Conservation (phyloP, 2,888 invertebrate genomes). For the Cybosia mesomella region DNA sequence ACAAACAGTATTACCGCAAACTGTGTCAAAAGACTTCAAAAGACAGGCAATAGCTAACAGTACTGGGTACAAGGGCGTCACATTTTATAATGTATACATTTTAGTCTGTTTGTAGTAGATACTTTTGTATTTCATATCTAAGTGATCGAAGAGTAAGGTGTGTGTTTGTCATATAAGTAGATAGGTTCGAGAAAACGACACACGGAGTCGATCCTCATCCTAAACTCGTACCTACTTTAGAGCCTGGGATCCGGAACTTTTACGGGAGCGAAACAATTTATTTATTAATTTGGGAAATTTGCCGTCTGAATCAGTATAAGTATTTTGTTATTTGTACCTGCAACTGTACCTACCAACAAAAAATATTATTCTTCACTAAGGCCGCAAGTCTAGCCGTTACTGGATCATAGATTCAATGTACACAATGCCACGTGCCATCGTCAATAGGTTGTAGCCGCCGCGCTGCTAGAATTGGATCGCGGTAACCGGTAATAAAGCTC, state of each 20-base stretch:
- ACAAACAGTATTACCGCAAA: constrained; percentile 48
- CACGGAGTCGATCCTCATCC: no score
- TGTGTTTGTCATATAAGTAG: background rate
- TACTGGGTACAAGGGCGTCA: background rate
- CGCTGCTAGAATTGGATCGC: background rate
- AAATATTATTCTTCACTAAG: background rate
- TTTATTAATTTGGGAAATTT: no score
- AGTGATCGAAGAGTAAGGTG: background rate
- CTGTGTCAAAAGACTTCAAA: constrained; percentile 41
- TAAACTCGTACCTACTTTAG: no score
- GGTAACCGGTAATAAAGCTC: background rate
- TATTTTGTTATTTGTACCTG: no score
- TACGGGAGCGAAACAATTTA: no score
- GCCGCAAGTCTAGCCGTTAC: background rate
- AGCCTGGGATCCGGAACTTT: no score
- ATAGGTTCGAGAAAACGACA: no score
- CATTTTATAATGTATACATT: background rate
- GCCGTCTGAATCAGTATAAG: no score
- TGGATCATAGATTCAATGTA: background rate
- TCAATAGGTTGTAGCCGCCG: background rate
- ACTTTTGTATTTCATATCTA: background rate
- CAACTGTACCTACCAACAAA: no score
- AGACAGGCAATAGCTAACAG: constrained; percentile 29
- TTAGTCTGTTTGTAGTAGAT: background rate
- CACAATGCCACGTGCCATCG: background rate